phyloP scores from a whole-genome alignment of 2,113 vertebrate genomes.

The Gymnorhina tibicen region DNA sequence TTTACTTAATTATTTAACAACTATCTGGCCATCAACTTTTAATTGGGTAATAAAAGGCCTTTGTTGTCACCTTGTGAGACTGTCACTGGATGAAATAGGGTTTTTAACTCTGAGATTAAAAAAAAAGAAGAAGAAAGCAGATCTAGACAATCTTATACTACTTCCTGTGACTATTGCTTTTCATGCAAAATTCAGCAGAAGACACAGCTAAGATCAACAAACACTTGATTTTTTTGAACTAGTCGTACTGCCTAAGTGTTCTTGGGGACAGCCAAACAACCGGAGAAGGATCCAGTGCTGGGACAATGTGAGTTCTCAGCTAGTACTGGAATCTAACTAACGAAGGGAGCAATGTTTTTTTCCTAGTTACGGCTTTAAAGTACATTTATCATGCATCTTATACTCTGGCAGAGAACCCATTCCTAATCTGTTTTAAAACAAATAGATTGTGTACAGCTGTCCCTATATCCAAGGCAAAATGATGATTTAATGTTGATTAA shows the following conservation, averaged over 20 bases:
- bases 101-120: background rate
- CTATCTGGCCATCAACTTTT: slow-evolving; percentile 7
- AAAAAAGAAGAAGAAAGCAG: background rate
- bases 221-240: background rate
- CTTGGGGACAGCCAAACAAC: background rate
- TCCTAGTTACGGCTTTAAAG: slow-evolving; percentile 56
- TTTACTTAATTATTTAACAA: slow-evolving; percentile 5
- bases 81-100: background rate
- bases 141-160: background rate
- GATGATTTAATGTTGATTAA: slow-evolving; percentile 84
- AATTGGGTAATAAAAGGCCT: slow-evolving; percentile 52
- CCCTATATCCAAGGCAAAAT: slow-evolving; percentile 72
- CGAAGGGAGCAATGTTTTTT: slow-evolving; percentile 21
- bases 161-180: background rate
- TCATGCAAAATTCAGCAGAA: background rate
- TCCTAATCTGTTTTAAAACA: slow-evolving; percentile 82
- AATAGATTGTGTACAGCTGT: slow-evolving; percentile 84
- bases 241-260: background rate
- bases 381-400: slow-evolving; percentile 53
- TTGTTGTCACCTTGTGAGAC: slow-evolving; percentile 28
- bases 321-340: background rate
- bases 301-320: background rate
- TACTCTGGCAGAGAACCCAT: slow-evolving; percentile 68
- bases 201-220: background rate
- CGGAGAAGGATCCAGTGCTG: background rate